Percentiles rank a stretch among this genome's conserved stretches.
phyloP scores from a whole-genome alignment of 1,140 invertebrate species.

The Macrobrachium nipponense region DNA sequence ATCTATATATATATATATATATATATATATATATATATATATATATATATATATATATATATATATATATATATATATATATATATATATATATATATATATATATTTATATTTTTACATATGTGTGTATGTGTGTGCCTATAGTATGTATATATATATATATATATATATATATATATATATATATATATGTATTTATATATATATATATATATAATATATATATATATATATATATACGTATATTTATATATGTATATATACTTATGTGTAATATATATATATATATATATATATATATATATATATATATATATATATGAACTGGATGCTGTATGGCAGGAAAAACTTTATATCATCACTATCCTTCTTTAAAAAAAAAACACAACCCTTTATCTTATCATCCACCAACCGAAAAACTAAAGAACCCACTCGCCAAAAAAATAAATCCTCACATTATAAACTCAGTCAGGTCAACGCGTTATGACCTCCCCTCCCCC shows the following conservation, averaged over 20 bases:
- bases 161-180: slow-evolving; percentile 5
- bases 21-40: too few species aligned
- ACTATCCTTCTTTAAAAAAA: too few species aligned
- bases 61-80: slow-evolving; percentile 10
- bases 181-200: background rate
- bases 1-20: slow-evolving; percentile 2
- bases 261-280: background rate
- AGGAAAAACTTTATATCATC: too few species aligned
- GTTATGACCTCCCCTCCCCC: too few species aligned
- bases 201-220: background rate
- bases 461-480: too few species aligned
- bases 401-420: too few species aligned
- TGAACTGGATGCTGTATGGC: background rate
- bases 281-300: background rate
- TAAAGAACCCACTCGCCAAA: too few species aligned
- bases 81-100: background rate
- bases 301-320: slow-evolving; percentile 5
- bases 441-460: too few species aligned
- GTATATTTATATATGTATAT: slow-evolving; percentile 3
- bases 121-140: too few species aligned
- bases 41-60: slow-evolving; percentile 4
- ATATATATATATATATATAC: background rate
- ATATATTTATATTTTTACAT: too few species aligned
- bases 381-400: too few species aligned
- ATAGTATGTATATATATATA: too few species aligned